These are phyloP conservation scores for Parauchenoglanis punctatus DNA, from an alignment of 2,797 vertebrate genomes.

Conservation along the genomic window DNA sequence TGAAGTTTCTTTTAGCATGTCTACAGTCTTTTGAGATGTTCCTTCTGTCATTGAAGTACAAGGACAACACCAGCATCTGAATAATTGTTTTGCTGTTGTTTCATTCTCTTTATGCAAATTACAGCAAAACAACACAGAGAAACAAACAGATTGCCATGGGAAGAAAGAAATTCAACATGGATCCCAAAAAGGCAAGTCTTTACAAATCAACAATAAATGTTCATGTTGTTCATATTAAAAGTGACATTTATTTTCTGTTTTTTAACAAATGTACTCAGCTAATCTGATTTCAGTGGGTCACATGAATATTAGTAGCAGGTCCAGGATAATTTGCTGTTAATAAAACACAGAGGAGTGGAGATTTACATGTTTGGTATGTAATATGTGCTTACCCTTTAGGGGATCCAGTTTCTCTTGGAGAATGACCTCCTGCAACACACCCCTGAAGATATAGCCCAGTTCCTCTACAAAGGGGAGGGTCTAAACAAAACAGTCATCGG, in stretches of 20 bases:
- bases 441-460: conserved; percentile 88
- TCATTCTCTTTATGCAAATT: conserved; percentile 33
- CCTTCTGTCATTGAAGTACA: not conserved
- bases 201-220: not conserved
- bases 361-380: not conserved
- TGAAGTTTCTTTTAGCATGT: too few species aligned
- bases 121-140: conserved; percentile 89
- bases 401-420: conserved; percentile 89
- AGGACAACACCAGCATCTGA: not conserved
- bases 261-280: not conserved
- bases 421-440: conserved; percentile 88
- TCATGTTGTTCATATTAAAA: not conserved
- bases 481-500: conserved; percentile 93
- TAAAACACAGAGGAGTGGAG: not conserved
- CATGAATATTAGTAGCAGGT: not conserved
- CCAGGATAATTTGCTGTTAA: not conserved
- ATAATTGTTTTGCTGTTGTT: conserved; percentile 1
- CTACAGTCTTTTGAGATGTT: not conserved
- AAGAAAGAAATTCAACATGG: conserved; percentile 86
- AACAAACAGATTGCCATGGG: conserved; percentile 94
- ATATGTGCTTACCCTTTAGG: conserved; percentile 67
- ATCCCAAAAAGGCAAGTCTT: conserved; percentile 87
- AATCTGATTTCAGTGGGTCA: not conserved
- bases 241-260: not conserved
- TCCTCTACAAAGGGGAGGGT: conserved; percentile 72